Evolutionary conservation across 2,113 vertebrate species (phyloP), one percentile per base, ranked within the genome.

Genomic region (Limnothrissa miodon): DNA sequence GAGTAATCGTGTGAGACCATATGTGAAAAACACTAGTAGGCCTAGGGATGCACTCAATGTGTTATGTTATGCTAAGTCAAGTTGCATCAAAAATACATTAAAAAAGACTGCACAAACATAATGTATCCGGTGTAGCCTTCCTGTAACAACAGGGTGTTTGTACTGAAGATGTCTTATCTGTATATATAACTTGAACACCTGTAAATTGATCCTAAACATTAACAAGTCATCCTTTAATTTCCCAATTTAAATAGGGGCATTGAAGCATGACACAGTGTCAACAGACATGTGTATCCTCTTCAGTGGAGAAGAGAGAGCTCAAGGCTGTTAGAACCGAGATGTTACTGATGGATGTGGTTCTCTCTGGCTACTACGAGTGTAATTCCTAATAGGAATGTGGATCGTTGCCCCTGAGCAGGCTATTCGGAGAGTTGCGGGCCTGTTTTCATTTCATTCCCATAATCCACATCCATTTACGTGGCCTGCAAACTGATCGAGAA

Each of bases 401-500:
- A 11, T 33, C 66, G 11, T 33, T 33, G 59, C 59, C 59, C 33
- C 53, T 33, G 0, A 13, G 66, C 66, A 17, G 1, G 66, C 66
- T 74, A 74, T 74, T 39, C 3, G 13, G 66, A 74, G 66, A 13
- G 11, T 36, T 17, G 29, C 15, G 13, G 10, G 13, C 66, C 33
- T 39, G 66, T 74, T 74, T 74, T 74, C 66, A 74, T 74, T 74
- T 74, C 29, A 39, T 74, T 74, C 33, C 11, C 66, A 74, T 74
- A 33, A 74, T 74, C 66, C 66, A 74, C 36, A 74, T 74, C 66
- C 66, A 74, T 74, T 74, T 74, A 74, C 11, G 66, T 13, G 13
- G 66, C 36, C 66, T 74, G 66, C 29, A 29, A 17, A 29, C 33
- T 10, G 66, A 10, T 33, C 66, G 36, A 33, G 33, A 29, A 74